phyloP scores from a whole-genome alignment of 2,888 invertebrate species.

The Papilio elwesi region DNA sequence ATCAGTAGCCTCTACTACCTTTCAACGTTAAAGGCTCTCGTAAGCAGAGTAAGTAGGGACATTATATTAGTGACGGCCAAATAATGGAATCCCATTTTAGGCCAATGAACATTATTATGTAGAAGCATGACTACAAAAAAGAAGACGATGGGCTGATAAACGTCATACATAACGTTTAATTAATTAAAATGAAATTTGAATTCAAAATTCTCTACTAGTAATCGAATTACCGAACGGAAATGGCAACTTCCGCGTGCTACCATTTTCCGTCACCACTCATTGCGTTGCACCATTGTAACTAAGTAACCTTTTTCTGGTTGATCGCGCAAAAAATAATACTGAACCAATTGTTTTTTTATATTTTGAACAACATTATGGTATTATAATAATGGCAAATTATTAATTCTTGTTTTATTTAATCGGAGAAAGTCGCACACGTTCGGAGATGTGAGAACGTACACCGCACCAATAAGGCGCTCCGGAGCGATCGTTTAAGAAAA shows the following conservation, averaged over 20 bases:
- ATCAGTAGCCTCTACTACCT: no score
- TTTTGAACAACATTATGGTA: neutral
- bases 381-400: slow-evolving; percentile 19
- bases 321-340: slow-evolving; percentile 60
- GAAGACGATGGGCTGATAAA: no score
- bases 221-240: slow-evolving; percentile 45
- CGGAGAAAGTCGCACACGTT: slow-evolving; percentile 32
- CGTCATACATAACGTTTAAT: no score
- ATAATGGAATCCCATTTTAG: no score
- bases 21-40: no score
- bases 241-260: slow-evolving; percentile 43
- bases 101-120: no score
- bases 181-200: slow-evolving; percentile 1
- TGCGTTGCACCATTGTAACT: slow-evolving; percentile 42
- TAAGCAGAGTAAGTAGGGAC: no score
- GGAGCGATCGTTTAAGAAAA: slow-evolving; percentile 7
- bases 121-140: no score
- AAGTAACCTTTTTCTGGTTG: slow-evolving; percentile 64
- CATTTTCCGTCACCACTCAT: slow-evolving; percentile 38
- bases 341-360: neutral
- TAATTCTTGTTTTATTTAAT: slow-evolving; percentile 15
- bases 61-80: no score
- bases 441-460: slow-evolving; percentile 27
- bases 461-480: slow-evolving; percentile 27
- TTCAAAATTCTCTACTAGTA: neutral